phyloP scores from a whole-genome alignment of 2,888 invertebrate species.

The Cantharis rustica region DNA sequence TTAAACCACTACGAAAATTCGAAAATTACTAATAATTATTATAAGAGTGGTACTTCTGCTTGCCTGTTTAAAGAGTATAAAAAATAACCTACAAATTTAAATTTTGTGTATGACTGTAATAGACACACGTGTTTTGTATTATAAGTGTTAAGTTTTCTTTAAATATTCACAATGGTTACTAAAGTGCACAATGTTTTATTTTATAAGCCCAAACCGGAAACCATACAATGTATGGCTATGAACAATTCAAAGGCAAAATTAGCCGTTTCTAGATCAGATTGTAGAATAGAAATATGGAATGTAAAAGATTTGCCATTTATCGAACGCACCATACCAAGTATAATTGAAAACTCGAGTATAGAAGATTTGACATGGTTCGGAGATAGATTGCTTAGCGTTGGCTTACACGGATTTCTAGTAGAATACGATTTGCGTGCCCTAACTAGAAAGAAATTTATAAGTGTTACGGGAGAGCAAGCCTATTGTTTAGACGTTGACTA shows the following conservation, averaged over 20 bases:
- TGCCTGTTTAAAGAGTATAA: not conserved
- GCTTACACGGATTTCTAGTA: slow-evolving; percentile 78
- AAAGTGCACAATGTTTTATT: slow-evolving; percentile 79
- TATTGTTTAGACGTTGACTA: slow-evolving; percentile 84
- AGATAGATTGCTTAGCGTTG: slow-evolving; percentile 80
- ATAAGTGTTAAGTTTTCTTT: not conserved
- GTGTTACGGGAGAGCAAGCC: slow-evolving; percentile 83
- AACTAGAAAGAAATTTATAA: slow-evolving; percentile 63
- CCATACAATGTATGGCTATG: slow-evolving; percentile 76
- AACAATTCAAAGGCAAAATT: slow-evolving; percentile 66
- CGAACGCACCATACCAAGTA: slow-evolving; percentile 70
- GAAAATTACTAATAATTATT: not conserved
- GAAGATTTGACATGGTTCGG: slow-evolving; percentile 83
- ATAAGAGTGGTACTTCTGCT: not conserved
- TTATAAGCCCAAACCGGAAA: slow-evolving; percentile 77
- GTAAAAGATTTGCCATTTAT: slow-evolving; percentile 72
- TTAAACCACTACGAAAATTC: too few relatives aligned
- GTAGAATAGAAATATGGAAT: slow-evolving; percentile 89
- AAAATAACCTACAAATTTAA: not conserved
- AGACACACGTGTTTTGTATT: not conserved
- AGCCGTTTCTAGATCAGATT: slow-evolving; percentile 78
- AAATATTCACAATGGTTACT: not conserved
- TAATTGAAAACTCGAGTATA: slow-evolving; percentile 66
- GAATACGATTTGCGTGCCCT: slow-evolving; percentile 79
- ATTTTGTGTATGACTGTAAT: not conserved